Base-by-base conservation (phyloP, 2,797 vertebrate genomes). In the Taeniopygia guttata region DNA sequence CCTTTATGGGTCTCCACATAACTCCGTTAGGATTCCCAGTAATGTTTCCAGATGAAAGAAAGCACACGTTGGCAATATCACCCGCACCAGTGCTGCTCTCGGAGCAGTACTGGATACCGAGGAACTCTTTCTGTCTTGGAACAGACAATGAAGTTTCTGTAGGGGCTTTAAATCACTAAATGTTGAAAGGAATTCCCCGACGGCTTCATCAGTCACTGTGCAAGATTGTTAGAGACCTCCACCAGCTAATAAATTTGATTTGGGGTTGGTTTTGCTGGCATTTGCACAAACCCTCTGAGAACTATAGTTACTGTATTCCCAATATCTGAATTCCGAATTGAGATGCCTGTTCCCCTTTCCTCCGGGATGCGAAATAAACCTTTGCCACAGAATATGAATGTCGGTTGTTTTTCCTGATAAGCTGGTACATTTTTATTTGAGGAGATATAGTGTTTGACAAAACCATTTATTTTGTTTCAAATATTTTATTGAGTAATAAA, bases 211-310 rank as follows among this genome's bases (percentile, higher is more conserved):
- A 96, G 96, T 72, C 38, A 95, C 97, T 91, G 94, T 38, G 96
- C 97, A 97, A 98, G 98, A 97, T 96, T 96, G 96, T 97, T 95
- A 96, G 96, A 95, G 94, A 97, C 97, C 96, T 96, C 91, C 64
- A 95, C 81, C 94, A 97, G 97, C 97, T 97, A 97, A 98, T 98
- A 98, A 98, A 98, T 98, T 97, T 97, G 93, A 97, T 96, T 96
- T 94, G 82, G 90, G 94, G 76, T 95, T 97, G 95, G 95, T 94
- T 97, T 97, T 96, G 96, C 95, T 98, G 98, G 95, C 97, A 97
- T 97, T 98, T 97, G 94, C 94, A 94, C 96, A 98, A 97, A 97
- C 96, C 97, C 97, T 98, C 88, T 46, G 97, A 97, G 97, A 97
- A 97, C 95, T 26, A 55, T 88, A 90, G 97, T 97, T 97, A 98